Conservation (phyloP, 2,113 vertebrate genomes). For the Tauraco erythrolophus region DNA sequence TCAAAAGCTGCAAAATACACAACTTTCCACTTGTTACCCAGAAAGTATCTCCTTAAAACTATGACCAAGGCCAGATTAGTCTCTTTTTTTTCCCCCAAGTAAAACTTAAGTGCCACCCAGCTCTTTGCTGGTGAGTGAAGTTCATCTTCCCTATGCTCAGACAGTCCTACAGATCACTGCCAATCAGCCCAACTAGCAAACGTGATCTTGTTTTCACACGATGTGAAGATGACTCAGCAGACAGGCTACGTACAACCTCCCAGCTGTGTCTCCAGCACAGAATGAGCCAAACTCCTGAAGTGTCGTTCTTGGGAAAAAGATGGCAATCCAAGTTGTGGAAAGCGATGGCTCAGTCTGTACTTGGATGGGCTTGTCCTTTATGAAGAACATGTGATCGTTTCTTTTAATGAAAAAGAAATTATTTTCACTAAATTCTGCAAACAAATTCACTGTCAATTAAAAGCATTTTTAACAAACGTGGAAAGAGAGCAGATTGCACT, state of each 20-base stretch:
- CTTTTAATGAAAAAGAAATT: background rate
- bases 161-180: background rate
- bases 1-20: background rate
- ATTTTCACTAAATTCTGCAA: background rate
- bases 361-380: background rate
- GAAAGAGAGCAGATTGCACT: background rate
- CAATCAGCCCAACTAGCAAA: background rate
- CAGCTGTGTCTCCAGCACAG: background rate
- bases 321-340: background rate
- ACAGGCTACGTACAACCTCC: background rate
- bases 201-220: background rate
- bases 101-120: background rate
- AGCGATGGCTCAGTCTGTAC: background rate
- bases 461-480: background rate
- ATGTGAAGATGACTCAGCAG: background rate
- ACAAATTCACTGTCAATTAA: background rate
- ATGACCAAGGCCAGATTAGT: background rate
- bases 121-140: background rate
- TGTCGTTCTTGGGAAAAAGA: rapidly evolving
- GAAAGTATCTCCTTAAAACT: background rate
- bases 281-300: background rate
- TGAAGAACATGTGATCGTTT: rapidly evolving
- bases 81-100: rapidly evolving
- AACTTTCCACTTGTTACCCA: background rate
- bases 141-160: background rate